A percentile compares a stretch with the other conserved stretches of the same genome.
These are phyloP conservation scores for Mycalesis mineus DNA, from an alignment of 2,888 invertebrate species.

Conservation along the genomic window DNA sequence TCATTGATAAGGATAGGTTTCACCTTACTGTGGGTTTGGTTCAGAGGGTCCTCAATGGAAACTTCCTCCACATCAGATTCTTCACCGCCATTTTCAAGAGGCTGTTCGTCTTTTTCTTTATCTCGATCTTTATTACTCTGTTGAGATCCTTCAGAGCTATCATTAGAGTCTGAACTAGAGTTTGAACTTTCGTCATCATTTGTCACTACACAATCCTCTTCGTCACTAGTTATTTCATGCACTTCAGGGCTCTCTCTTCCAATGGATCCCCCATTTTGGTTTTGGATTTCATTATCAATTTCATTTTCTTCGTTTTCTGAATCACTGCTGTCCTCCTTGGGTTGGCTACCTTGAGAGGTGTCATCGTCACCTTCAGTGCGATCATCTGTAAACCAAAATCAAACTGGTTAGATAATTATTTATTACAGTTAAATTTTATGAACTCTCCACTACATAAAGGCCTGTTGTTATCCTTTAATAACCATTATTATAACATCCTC, in stretches of 20 bases:
- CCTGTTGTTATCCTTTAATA: no score
- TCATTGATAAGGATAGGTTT: conserved; percentile 84
- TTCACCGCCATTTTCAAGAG: conserved; percentile 74
- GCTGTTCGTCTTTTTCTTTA: conserved; percentile 69
- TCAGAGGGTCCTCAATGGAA: conserved; percentile 82
- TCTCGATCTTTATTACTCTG: conserved; percentile 68
- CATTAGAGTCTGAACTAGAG: conserved; percentile 76
- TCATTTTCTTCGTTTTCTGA: conserved; percentile 53
- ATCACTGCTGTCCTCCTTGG: conserved; percentile 69
- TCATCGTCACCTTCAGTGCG: conserved; percentile 73
- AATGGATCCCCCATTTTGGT: conserved; percentile 65
- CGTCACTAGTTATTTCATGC: conserved; percentile 76
- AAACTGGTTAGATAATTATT: background rate
- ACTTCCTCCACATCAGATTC: conserved; percentile 83
- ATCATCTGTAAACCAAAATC: conserved; percentile 52
- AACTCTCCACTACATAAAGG: no score
- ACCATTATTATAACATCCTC: no score
- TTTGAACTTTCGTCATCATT: conserved; percentile 74
- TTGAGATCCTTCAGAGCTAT: conserved; percentile 79
- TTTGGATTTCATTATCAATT: conserved; percentile 52
- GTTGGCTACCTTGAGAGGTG: conserved; percentile 71
- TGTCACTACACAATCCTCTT: conserved; percentile 76
- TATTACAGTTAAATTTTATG: background rate
- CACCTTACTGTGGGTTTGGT: conserved; percentile 53
- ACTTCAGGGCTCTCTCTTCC: conserved; percentile 57